A percentile compares a stretch with the other conserved stretches of the same genome.
Conservation (phyloP, 2,797 vertebrate species). For the Oreochromis grahami region DNA sequence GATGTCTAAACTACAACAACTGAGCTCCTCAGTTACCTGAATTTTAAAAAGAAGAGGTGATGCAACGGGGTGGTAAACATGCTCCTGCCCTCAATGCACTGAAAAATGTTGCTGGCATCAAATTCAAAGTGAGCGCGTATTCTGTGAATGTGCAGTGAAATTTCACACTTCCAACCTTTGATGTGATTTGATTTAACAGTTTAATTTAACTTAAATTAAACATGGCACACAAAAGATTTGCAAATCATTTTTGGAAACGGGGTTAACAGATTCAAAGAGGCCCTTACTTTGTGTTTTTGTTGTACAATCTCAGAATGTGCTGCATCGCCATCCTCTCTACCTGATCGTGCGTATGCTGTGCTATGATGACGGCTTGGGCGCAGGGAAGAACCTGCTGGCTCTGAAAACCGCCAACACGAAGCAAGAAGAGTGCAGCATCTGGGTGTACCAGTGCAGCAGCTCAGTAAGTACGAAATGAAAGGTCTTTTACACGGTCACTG, state of each 20-base stretch:
- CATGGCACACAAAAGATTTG: neutral
- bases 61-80: neutral
- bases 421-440: constrained; percentile 88
- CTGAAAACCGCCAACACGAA: constrained; percentile 88
- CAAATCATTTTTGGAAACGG: neutral
- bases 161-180: neutral
- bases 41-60: neutral
- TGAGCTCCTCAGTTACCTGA: neutral
- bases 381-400: constrained; percentile 91
- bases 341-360: constrained; percentile 94
- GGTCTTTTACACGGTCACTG: neutral
- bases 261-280: neutral
- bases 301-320: constrained; percentile 79
- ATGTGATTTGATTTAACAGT: neutral
- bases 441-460: constrained; percentile 95
- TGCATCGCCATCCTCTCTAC: constrained; percentile 93
- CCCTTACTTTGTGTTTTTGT: neutral
- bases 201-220: neutral
- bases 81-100: neutral
- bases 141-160: neutral
- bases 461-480: constrained; percentile 76
- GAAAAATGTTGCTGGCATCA: neutral
- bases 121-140: neutral
- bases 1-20: neutral
- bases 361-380: constrained; percentile 93